phyloP scores from a whole-genome alignment of 2,888 invertebrate species.

The Drosophila picticornis region DNA sequence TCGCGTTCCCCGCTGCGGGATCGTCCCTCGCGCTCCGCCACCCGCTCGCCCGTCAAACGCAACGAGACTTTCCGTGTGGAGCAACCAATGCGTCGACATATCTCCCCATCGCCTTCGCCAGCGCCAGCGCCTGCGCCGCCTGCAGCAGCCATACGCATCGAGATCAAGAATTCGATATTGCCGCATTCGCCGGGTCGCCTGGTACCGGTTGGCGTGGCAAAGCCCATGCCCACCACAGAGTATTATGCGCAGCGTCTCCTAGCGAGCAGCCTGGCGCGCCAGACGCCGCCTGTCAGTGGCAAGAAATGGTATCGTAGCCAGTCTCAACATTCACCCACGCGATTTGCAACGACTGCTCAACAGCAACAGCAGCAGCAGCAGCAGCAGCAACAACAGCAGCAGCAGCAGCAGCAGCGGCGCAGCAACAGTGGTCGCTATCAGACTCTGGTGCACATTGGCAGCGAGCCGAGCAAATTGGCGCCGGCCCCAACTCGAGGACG shows the following conservation, averaged over 20 bases:
- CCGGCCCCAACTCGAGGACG: slow-evolving; percentile 55
- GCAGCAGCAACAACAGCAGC: slow-evolving; percentile 13
- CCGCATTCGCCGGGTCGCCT: slow-evolving; percentile 83
- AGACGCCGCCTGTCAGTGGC: slow-evolving; percentile 2
- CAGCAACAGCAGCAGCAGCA: background rate
- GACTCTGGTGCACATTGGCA: slow-evolving; percentile 82
- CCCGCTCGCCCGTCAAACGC: slow-evolving; percentile 77
- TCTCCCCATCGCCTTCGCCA: slow-evolving; percentile 60
- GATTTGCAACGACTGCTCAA: slow-evolving; percentile 2
- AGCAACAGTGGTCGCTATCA: slow-evolving; percentile 73
- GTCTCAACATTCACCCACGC: slow-evolving; percentile 32
- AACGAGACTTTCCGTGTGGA: slow-evolving; percentile 79
- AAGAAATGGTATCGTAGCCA: slow-evolving; percentile 54
- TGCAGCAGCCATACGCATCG: slow-evolving; percentile 80
- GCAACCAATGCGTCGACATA: slow-evolving; percentile 55
- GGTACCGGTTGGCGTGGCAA: slow-evolving; percentile 84
- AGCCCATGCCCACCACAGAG: slow-evolving; percentile 83
- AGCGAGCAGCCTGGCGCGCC: slow-evolving; percentile 50
- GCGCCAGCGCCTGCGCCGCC: slow-evolving; percentile 13
- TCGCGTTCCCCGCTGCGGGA: slow-evolving; percentile 83
- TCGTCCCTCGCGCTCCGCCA: slow-evolving; percentile 64
- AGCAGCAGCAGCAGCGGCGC: slow-evolving; percentile 18
- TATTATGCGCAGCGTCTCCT: slow-evolving; percentile 63
- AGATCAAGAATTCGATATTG: slow-evolving; percentile 84
- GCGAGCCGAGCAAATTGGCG: slow-evolving; percentile 48